phyloP scores from a whole-genome alignment of 2,113 vertebrate genomes.

The Xenopus laevis region DNA sequence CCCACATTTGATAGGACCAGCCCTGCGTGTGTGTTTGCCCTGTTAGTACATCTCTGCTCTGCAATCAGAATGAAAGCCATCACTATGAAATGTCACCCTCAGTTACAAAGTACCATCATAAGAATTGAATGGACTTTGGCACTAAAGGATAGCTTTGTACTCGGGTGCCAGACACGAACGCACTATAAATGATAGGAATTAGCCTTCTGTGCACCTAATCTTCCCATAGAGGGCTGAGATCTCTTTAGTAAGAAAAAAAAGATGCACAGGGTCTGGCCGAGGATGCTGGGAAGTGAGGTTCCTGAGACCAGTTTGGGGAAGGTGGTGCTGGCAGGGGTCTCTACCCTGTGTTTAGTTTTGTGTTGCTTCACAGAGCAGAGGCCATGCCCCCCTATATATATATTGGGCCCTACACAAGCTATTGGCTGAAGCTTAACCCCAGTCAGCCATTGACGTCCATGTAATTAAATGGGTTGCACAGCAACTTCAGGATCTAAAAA shows the following conservation, averaged over 20 bases:
- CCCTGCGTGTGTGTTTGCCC: conserved; percentile 77
- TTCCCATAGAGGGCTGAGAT: conserved; percentile 51
- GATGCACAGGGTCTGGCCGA: background rate
- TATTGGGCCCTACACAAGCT: too few relatives aligned
- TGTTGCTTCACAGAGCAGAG: too few relatives aligned
- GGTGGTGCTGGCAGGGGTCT: conserved; percentile 44
- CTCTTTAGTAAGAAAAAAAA: conserved; percentile 56
- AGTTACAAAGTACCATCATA: conserved; percentile 91
- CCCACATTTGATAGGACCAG: too few relatives aligned
- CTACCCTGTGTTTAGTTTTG: too few relatives aligned
- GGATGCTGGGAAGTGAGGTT: background rate
- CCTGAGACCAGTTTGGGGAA: background rate
- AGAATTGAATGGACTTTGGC: conserved; percentile 87
- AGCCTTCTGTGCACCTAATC: conserved; percentile 57
- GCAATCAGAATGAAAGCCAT: conserved; percentile 84
- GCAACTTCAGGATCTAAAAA: too few relatives aligned
- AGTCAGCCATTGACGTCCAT: too few relatives aligned
- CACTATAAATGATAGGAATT: conserved; percentile 54
- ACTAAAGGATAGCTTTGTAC: conserved; percentile 52
- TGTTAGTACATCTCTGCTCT: conserved; percentile 73
- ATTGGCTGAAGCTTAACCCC: too few relatives aligned
- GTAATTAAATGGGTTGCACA: background rate
- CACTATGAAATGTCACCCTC: conserved; percentile 79
- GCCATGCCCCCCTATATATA: too few relatives aligned
- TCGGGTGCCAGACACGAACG: conserved; percentile 49